phyloP scores from a whole-genome alignment of 2,113 vertebrate species.

The Toxostoma redivivum region DNA sequence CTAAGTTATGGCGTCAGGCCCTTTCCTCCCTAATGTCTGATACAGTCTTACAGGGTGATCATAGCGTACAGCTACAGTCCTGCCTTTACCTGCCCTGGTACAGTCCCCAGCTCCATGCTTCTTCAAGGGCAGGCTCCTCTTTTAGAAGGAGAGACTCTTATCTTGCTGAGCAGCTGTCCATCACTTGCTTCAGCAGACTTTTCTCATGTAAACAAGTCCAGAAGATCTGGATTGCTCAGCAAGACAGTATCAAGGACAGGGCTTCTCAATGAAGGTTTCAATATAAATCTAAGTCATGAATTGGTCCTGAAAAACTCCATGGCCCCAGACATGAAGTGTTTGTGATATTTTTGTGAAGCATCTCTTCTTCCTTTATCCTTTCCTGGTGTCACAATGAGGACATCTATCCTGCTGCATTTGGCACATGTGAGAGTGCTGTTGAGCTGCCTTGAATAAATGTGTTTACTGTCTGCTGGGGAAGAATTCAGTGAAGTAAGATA shows the following conservation, averaged over 20 bases:
- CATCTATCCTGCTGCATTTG: background rate
- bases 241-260: background rate
- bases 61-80: background rate
- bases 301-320: background rate
- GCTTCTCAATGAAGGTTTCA: background rate
- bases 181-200: background rate
- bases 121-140: background rate
- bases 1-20: background rate
- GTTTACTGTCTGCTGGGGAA: background rate
- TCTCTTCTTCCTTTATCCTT: background rate
- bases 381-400: background rate
- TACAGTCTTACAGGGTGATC: background rate
- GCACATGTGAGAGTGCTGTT: background rate
- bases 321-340: background rate
- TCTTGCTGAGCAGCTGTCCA: background rate
- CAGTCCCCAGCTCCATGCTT: background rate
- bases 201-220: background rate
- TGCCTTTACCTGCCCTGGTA: background rate
- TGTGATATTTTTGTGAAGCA: background rate
- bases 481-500: background rate
- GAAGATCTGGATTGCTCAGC: background rate
- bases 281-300: background rate
- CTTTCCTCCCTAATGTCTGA: background rate
- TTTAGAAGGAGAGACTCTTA: background rate
- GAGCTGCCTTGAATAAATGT: background rate